Conservation (phyloP, 2,797 vertebrate genomes). For the Miichthys miiuy region DNA sequence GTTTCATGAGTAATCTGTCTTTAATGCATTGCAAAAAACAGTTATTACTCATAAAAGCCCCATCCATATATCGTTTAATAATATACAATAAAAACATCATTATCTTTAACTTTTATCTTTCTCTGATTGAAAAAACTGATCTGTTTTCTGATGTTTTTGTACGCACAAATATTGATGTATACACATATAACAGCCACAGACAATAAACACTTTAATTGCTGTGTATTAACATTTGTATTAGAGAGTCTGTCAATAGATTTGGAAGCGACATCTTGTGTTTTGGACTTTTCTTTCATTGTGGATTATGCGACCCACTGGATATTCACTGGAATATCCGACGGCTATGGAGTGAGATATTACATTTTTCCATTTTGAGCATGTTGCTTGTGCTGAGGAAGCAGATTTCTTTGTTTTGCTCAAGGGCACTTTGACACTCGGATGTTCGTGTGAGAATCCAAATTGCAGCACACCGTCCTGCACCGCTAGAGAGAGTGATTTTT, state of each 20-base stretch:
- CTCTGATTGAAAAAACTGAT: background rate
- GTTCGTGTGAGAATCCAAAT: constrained; percentile 1
- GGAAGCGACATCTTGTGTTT: background rate
- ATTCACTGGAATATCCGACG: background rate
- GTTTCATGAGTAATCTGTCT: background rate
- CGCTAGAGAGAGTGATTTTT: background rate
- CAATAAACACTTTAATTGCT: background rate
- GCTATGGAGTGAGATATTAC: background rate
- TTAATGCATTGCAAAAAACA: background rate
- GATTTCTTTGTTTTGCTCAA: constrained; percentile 27
- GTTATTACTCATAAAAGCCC: background rate
- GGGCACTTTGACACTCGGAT: constrained; percentile 2
- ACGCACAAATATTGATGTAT: background rate
- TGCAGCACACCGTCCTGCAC: background rate
- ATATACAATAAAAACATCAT: no score
- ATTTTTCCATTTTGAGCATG: constrained; percentile 1
- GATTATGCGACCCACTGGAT: background rate
- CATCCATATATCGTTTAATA: no score
- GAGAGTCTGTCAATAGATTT: background rate
- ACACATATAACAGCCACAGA: background rate
- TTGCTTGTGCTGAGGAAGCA: constrained; percentile 16
- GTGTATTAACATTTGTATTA: background rate
- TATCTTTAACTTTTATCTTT: background rate
- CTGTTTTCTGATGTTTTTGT: background rate
- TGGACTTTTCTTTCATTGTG: background rate